Conservation (phyloP, 1,140 invertebrate species). For the Cotesia glomerata region DNA sequence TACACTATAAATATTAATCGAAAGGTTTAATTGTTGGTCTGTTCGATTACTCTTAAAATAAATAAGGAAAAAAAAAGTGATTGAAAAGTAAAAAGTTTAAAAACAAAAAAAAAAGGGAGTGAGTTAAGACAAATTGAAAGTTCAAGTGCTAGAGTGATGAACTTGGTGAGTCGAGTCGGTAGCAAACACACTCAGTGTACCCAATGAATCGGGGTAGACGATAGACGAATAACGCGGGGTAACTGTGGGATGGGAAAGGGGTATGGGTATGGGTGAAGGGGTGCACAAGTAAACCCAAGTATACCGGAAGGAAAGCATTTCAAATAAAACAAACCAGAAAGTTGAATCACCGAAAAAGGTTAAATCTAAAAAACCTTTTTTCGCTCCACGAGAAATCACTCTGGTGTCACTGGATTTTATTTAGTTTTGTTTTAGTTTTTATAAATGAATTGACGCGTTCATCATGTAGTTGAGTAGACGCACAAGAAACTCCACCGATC, state of each 20-base stretch:
- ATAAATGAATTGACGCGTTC: constrained; percentile 6
- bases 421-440: too few relatives aligned
- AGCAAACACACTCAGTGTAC: constrained; percentile 21
- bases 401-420: too few relatives aligned
- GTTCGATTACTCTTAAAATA: not conserved
- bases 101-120: not conserved
- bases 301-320: not conserved
- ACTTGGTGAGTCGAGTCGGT: constrained; percentile 22
- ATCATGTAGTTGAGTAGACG: constrained; percentile 1
- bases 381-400: too few relatives aligned
- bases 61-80: not conserved
- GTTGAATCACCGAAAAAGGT: too few relatives aligned
- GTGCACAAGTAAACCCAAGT: not conserved
- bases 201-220: not conserved
- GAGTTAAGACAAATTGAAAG: constrained; percentile 14
- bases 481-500: too few relatives aligned
- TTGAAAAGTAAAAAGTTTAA: not conserved
- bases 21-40: too few relatives aligned
- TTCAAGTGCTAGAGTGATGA: constrained; percentile 1
- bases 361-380: not conserved
- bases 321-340: not conserved
- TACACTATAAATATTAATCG: too few relatives aligned
- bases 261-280: not conserved
- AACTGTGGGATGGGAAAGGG: not conserved
- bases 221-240: not conserved